Base-by-base conservation (phyloP, 2,888 invertebrate species). In the Andrena chrysosceles region DNA sequence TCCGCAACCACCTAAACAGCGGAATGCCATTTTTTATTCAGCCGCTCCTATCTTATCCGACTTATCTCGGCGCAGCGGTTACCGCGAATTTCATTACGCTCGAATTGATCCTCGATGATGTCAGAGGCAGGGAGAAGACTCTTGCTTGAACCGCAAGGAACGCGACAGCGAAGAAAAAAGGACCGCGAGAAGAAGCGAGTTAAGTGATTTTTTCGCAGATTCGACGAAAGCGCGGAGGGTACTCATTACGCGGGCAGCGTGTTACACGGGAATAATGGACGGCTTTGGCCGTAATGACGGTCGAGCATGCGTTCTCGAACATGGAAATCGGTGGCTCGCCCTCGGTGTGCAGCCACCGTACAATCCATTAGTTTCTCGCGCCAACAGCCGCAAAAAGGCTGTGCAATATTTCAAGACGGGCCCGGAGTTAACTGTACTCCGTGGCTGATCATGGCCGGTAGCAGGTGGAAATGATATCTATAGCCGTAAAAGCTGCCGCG, bases 401-500 rank as follows among this genome's bases (percentile, higher is more conserved):
- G 48, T 20, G 68, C 75, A 73, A 79, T 77, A 71, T 83, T 81
- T 81, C 59, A 69, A 75, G 68, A 29, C 72, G 33, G 62, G 62
- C 71, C 71, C 42, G 13, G n/a, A 79, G 31, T 52, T 87, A 87
- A 87, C 85, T 87, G 87, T 87, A 87, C 63, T 69, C 68, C 35
- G 72, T 54, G 69, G 72, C 66, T 23, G 54, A 54, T 49, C 75
- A 49, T 62, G 29, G 29, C 70, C 54, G 49, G 67, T 81, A 68
- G 67, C 74, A 54, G 49, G 63, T 62, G 64, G 76, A 83, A 83
- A 77, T 33, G 76, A 86, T 86, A 82, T 71, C 70, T 49, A 42
- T 42, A 31, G 62, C 64, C 68, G 64, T 73, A 76, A 82, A 82
- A 10, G 33, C 29, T 42, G 10, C 31, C 29, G 13, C 35, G 73